Percentiles rank a stretch among this genome's conserved stretches.
Evolutionary conservation across 2,797 vertebrate species (phyloP).

Genomic region (Sebastiscus albofasciatus): DNA sequence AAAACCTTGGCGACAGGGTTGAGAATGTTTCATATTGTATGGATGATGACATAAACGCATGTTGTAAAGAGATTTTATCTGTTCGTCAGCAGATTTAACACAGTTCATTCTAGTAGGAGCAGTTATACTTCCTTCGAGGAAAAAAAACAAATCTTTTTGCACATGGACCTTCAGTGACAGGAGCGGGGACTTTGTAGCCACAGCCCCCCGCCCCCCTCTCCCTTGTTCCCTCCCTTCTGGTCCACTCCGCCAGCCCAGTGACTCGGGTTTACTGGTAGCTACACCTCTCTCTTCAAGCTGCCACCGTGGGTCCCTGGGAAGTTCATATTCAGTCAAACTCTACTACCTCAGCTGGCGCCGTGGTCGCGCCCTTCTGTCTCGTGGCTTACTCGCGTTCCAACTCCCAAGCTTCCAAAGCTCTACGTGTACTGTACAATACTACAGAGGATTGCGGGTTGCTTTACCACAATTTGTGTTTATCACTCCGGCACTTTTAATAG

Average conservation of each 20-base stretch:
- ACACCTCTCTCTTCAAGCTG: conserved; percentile 74
- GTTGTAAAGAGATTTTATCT: conserved; percentile 81
- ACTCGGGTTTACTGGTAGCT: conserved; percentile 72
- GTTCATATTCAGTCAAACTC: conserved; percentile 74
- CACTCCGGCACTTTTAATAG: conserved; percentile 60
- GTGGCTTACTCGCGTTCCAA: conserved; percentile 68
- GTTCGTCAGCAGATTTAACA: conserved; percentile 64
- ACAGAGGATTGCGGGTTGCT: conserved; percentile 65
- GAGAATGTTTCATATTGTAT: conserved; percentile 71
- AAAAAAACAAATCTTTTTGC: conserved; percentile 71
- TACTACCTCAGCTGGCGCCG: conserved; percentile 83
- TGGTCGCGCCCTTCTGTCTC: conserved; percentile 59
- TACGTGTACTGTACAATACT: conserved; percentile 51
- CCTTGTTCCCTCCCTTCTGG: conserved; percentile 40
- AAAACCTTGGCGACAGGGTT: conserved; percentile 74
- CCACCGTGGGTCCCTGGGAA: conserved; percentile 67
- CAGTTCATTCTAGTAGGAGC: conserved; percentile 63
- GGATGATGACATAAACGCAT: conserved; percentile 76
- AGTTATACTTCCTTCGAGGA: conserved; percentile 60
- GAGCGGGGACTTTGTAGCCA: conserved; percentile 68
- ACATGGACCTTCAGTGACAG: conserved; percentile 76
- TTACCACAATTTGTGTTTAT: conserved; percentile 23
- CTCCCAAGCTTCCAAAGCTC: conserved; percentile 75
- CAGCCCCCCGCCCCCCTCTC: conserved; percentile 19
- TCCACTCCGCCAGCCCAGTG: conserved; percentile 67